Percentiles rank a stretch among this genome's conserved stretches.
Conservation (phyloP, 2,797 vertebrate species). For the Melanotaenia trifasciata region DNA sequence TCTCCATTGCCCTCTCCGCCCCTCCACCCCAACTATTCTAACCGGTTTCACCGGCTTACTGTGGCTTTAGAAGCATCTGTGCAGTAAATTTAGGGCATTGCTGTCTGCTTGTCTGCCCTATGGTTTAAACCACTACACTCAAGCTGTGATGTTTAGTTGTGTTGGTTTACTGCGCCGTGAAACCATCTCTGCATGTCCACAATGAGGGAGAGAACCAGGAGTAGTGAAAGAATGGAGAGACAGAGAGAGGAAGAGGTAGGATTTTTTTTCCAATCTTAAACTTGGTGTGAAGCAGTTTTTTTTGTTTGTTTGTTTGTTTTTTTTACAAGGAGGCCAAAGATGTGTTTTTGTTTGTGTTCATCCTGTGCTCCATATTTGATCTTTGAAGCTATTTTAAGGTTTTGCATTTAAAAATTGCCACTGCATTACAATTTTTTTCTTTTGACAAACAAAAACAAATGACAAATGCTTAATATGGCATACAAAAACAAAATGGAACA, state of each 20-base stretch:
- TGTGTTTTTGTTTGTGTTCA: not conserved
- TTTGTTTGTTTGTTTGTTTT: slow-evolving; percentile 9
- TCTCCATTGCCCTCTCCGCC: slow-evolving; percentile 35
- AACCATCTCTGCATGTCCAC: slow-evolving; percentile 36
- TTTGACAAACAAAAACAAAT: not conserved
- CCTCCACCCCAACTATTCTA: slow-evolving; percentile 55
- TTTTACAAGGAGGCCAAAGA: slow-evolving; percentile 1
- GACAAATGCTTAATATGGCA: not conserved
- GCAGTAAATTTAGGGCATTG: slow-evolving; percentile 72
- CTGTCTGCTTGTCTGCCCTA: slow-evolving; percentile 53
- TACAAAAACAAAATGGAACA: too few relatives aligned
- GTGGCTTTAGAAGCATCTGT: slow-evolving; percentile 81
- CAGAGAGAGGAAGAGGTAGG: slow-evolving; percentile 61
- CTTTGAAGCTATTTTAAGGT: slow-evolving; percentile 15
- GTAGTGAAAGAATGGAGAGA: slow-evolving; percentile 50
- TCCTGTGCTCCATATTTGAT: slow-evolving; percentile 4
- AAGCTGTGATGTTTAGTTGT: slow-evolving; percentile 51
- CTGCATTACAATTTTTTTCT: not conserved
- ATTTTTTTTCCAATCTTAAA: not conserved
- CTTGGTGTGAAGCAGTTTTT: slow-evolving; percentile 1
- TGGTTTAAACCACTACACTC: slow-evolving; percentile 57
- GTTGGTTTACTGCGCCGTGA: slow-evolving; percentile 21
- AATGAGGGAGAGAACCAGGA: slow-evolving; percentile 62
- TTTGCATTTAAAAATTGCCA: not conserved
- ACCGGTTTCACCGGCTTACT: slow-evolving; percentile 75